Base-by-base conservation (phyloP, 2,888 invertebrate genomes). In the Agrilus cyanescens region DNA sequence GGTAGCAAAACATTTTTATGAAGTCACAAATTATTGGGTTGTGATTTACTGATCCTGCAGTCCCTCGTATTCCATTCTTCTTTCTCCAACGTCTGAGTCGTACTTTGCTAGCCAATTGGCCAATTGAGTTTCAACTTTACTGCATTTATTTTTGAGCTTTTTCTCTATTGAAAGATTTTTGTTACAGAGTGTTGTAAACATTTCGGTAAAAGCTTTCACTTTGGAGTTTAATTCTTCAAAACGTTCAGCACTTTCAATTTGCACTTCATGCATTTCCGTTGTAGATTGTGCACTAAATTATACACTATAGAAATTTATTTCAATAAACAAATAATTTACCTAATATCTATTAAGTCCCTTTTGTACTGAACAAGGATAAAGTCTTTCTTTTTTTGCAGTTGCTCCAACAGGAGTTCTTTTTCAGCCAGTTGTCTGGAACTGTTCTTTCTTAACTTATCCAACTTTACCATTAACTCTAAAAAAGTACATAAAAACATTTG, bases 21-120 rank as follows among this genome's bases (percentile, higher is more conserved):
- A 14, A 32, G 10, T 40, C 36, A 25, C 12, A 10, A 25, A 25
- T 15, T 4, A 10, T 15, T 3, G 6, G 30, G 5, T 5, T 10
- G 8, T 13, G 6, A 13, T 10, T 29, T 46, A 56, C 60, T 56
- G 54, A 43, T 65, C 59, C 1, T 67, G 64, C 36, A 70, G 63
- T 31, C 71, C 69, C 38, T 77, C 78, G 2, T 72, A 60, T 46
- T 75, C 72, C 0, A 62, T 48, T 44, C 78, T 76, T 48, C 74
- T 72, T 37, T 75, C 75, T 0, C 69, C 70, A 65, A 78, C 73
- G 55, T 78, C 78, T 6, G 62, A 44, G 49, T 79, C 78, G 48
- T 75, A 79, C 52, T 75, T 76, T 43, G 71, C 67, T 6, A 78
- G 58, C 74, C 76, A 75, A 31, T 70, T 72, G 2, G 70, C 50